A percentile compares a stretch with the other conserved stretches of the same genome.
phyloP scores from a whole-genome alignment of 1,140 invertebrate genomes.

The Batillaria attramentaria region DNA sequence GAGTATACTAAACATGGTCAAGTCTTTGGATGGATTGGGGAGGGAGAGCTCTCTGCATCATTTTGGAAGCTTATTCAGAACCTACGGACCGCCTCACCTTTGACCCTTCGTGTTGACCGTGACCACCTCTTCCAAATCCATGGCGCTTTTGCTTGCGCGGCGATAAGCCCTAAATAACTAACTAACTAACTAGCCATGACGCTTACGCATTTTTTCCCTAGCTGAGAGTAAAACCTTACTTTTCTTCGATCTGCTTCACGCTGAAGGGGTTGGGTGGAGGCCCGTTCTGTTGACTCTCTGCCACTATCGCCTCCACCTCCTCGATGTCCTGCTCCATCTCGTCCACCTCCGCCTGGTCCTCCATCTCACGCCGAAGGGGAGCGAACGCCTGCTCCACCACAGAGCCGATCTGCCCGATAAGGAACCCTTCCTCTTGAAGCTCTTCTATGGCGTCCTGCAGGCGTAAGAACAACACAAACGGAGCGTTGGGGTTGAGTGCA shows the following conservation, averaged over 20 bases:
- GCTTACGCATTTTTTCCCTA: neutral
- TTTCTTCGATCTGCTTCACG: constrained; percentile 21
- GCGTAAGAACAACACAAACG: no score
- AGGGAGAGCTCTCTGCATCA: no score
- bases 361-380: constrained; percentile 30
- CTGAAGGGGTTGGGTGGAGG: constrained; percentile 19
- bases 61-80: no score
- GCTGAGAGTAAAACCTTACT: constrained; percentile 7
- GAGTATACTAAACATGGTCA: no score
- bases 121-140: no score
- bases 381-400: constrained; percentile 37
- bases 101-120: no score
- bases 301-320: constrained; percentile 33
- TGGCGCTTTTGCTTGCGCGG: no score
- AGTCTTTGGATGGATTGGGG: no score
- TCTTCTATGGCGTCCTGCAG: neutral
- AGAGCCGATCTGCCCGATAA: constrained; percentile 4
- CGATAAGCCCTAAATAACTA: no score
- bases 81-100: no score
- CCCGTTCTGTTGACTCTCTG: neutral
- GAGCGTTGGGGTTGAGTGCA: no score
- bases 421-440: constrained; percentile 29
- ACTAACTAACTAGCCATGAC: no score
- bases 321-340: constrained; percentile 34
- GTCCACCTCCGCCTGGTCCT: constrained; percentile 36